phyloP scores from a whole-genome alignment of 2,888 invertebrate genomes.

The Ctena decussata region DNA sequence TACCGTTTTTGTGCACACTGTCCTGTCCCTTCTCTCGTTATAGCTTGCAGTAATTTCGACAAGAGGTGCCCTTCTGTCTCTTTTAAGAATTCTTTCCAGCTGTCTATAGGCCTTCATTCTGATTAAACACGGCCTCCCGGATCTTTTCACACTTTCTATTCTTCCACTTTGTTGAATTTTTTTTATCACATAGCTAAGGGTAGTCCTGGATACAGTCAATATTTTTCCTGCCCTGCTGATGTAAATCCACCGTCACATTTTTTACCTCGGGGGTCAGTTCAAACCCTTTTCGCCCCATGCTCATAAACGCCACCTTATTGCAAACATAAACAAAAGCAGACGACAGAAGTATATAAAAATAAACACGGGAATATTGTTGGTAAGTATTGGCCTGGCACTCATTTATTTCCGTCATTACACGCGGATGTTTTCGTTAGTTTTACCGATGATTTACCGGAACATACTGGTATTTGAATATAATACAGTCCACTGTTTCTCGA shows the following conservation, averaged over 20 bases:
- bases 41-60: not conserved
- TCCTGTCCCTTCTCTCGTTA: not conserved
- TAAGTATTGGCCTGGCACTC: no score
- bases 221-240: not conserved
- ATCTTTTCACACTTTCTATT: not conserved
- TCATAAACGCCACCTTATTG: not conserved
- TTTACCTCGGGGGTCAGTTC: constrained; percentile 7
- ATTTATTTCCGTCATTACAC: no score
- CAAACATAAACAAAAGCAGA: not conserved
- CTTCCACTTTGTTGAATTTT: not conserved
- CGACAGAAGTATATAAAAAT: not conserved
- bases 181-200: not conserved
- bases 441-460: no score
- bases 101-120: not conserved
- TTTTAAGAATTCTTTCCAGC: not conserved
- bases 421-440: no score
- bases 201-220: constrained; percentile 2
- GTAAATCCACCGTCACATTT: not conserved
- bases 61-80: not conserved
- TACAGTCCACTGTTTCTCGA: no score
- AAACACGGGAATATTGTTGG: not conserved
- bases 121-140: not conserved
- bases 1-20: not conserved
- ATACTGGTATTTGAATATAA: no score
- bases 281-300: not conserved